Evolutionary conservation across 2,113 vertebrate species (phyloP).

Genomic region (Chlorocebus sabaeus): DNA sequence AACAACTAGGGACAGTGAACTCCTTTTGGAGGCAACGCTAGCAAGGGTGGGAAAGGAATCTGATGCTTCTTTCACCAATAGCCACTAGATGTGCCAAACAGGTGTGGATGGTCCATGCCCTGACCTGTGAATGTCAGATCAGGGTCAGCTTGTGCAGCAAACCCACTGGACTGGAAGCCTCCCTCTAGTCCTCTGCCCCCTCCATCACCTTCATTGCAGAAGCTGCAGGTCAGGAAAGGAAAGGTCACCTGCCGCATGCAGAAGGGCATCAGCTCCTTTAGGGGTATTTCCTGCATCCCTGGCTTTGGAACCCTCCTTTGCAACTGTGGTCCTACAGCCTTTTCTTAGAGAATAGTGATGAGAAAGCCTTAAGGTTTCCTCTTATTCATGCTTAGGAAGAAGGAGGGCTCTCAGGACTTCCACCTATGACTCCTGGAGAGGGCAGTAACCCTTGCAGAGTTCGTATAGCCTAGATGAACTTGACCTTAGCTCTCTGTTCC

Average conservation of each 20-base stretch:
- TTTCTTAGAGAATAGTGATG: background rate
- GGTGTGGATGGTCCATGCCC: background rate
- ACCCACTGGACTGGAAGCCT: background rate
- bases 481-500: background rate
- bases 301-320: background rate
- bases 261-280: background rate
- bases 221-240: background rate
- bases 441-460: no score
- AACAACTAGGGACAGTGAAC: background rate
- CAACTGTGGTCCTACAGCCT: background rate
- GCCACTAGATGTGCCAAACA: background rate
- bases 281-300: background rate
- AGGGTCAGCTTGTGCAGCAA: background rate
- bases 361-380: background rate
- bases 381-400: background rate
- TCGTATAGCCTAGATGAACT: background rate
- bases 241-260: background rate
- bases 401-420: background rate
- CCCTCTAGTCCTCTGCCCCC: background rate
- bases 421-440: background rate
- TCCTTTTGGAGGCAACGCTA: background rate
- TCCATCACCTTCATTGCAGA: background rate
- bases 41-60: background rate
- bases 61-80: background rate
- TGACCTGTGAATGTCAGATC: background rate